A percentile compares a stretch with the other conserved stretches of the same genome.
Evolutionary conservation across 2,113 vertebrate species (phyloP).

Genomic region (Pardalotus punctatus): DNA sequence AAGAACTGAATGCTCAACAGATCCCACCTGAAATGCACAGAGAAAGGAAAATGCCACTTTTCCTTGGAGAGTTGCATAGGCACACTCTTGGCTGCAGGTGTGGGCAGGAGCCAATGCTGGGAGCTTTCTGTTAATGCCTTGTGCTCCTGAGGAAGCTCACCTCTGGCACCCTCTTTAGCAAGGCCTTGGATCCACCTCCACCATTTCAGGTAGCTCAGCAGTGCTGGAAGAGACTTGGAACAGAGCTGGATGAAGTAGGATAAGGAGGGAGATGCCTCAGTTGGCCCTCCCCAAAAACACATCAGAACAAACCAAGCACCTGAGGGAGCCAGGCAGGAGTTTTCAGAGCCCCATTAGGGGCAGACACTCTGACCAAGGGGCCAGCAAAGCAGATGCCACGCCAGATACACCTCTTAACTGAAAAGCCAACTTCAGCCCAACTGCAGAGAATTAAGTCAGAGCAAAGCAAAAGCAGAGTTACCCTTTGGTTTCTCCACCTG

Average conservation of each 20-base stretch:
- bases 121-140: not conserved
- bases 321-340: not conserved
- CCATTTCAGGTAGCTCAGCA: not conserved
- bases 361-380: fast-evolving
- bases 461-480: not conserved
- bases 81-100: not conserved
- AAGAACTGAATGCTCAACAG: not conserved
- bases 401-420: not conserved
- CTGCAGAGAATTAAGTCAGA: not conserved
- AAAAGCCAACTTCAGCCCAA: not conserved
- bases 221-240: not conserved
- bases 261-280: not conserved
- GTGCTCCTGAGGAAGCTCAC: not conserved
- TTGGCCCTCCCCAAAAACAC: not conserved
- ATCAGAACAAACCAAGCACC: not conserved
- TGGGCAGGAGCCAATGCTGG: not conserved
- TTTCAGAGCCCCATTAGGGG: fast-evolving
- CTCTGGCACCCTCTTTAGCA: not conserved
- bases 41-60: not conserved
- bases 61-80: fast-evolving
- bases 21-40: not conserved
- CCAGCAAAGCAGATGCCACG: not conserved
- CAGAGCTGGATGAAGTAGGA: not conserved
- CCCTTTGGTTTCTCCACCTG: not conserved
- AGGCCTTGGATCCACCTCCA: not conserved